Evolutionary conservation across 2,888 invertebrate genomes (phyloP), one percentile per base, ranked within the genome.

Genomic region (Megalurothrips usitatus): DNA sequence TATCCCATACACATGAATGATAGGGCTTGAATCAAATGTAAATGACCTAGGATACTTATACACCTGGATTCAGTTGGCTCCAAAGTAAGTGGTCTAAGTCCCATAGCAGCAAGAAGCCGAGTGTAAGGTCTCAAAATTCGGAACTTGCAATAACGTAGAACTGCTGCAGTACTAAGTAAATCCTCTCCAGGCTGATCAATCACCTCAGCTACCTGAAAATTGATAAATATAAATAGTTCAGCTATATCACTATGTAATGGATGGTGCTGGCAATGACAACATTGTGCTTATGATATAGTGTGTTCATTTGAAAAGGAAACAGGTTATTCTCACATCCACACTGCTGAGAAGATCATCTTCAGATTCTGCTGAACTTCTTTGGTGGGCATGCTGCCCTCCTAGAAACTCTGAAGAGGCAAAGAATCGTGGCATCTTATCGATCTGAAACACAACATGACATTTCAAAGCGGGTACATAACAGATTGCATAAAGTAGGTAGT

Each of bases 61-160:
- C 89, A 90, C 84, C 89, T 89, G 79, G 91, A 90, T 79, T 90
- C 89, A 83, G 92, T 92, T 0, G 89, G 88, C 34, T 89, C 93
- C 78, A 90, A 90, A 68, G 89, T 87, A 49, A 92, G 89, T 17
- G 94, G 94, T 84, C 94, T 90, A 83, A 95, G 88, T 23, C 95
- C 95, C 88, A 94, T 93, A 79, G 94, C 87, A 48, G 92, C 92
- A 84, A 95, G 87, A 9, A 95, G 88, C 84, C 92, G 90, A 83
- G 94, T 88, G 86, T 95, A 95, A 0, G 95, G 95, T 63, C 91
- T 89, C 81, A 95, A 88, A 86, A 95, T 94, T 91, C 94, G 94
- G 81, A 91, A 91, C 88, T 95, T 94, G 89, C 95, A 95, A 85
- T 94, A 94, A 86, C 91, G 91, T 86, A 95, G 89, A 83, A 94